Conservation (phyloP, 2,797 vertebrate species). For the Syngnathus rostellatus region DNA sequence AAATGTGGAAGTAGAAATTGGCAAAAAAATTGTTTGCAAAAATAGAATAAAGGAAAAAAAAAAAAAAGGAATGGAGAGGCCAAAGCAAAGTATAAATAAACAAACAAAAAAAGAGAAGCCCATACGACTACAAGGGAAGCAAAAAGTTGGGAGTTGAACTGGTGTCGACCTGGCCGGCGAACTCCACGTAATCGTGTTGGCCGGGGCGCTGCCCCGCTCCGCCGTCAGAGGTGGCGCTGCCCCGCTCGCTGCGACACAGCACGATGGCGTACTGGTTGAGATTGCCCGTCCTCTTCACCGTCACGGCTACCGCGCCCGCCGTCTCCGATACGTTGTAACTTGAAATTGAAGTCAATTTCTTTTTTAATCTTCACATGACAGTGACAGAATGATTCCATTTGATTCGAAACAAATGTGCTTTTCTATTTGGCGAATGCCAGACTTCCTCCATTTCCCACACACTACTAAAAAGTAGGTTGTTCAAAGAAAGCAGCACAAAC, state of each 20-base stretch:
- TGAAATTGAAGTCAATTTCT: too few species aligned
- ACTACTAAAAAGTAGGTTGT: too few species aligned
- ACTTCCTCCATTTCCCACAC: too few species aligned
- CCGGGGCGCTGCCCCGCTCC: slow-evolving; percentile 56
- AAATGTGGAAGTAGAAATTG: too few species aligned
- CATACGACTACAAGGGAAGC: not conserved
- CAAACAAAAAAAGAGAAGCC: not conserved
- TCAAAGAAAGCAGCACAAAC: slow-evolving; percentile 48
- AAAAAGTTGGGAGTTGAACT: not conserved
- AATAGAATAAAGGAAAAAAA: not conserved
- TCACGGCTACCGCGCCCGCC: slow-evolving; percentile 76
- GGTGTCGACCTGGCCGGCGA: slow-evolving; percentile 79
- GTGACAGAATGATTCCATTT: too few species aligned
- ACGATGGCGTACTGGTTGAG: slow-evolving; percentile 94
- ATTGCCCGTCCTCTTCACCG: slow-evolving; percentile 82
- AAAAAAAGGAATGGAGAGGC: too few species aligned
- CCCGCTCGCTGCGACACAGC: slow-evolving; percentile 82
- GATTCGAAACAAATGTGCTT: too few species aligned
- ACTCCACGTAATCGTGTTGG: slow-evolving; percentile 87
- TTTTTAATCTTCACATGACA: too few species aligned
- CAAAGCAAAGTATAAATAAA: not conserved
- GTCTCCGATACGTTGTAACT: slow-evolving; percentile 90
- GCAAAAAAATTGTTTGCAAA: too few species aligned
- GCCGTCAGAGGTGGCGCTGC: slow-evolving; percentile 75
- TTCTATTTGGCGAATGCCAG: too few species aligned